Evolutionary conservation across 2,113 vertebrate genomes (phyloP).

Genomic region (Oxyura jamaicensis): DNA sequence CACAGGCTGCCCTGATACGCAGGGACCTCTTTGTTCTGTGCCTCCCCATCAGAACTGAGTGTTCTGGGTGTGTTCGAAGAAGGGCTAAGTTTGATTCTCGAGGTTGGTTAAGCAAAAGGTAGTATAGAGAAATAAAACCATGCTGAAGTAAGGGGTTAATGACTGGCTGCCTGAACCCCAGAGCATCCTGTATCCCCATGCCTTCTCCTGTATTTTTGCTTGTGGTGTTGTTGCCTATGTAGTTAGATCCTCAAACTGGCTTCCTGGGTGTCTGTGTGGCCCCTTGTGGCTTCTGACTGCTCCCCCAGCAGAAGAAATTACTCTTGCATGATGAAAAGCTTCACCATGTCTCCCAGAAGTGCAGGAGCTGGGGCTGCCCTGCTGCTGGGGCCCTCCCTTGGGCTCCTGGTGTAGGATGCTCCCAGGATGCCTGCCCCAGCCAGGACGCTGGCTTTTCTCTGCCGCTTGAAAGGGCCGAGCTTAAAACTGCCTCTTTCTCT

Average conservation of each 20-base stretch:
- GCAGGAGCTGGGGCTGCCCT: not conserved
- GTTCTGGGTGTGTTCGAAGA: not conserved
- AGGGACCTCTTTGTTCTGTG: not conserved
- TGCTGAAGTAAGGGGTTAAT: not conserved
- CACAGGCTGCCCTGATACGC: no score
- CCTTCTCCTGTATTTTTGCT: not conserved
- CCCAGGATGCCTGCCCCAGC: rapidly evolving
- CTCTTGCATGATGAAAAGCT: not conserved
- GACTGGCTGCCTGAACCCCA: not conserved
- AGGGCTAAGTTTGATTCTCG: not conserved
- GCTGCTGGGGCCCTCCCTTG: not conserved
- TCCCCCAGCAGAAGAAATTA: not conserved
- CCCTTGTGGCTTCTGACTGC: not conserved
- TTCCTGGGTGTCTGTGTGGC: not conserved
- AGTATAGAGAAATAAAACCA: not conserved
- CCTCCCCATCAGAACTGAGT: not conserved
- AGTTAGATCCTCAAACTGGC: not conserved
- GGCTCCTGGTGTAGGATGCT: not conserved
- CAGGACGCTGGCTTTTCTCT: not conserved
- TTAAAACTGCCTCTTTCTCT: not conserved
- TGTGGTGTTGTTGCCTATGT: not conserved
- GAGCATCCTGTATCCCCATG: not conserved
- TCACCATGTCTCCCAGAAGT: not conserved
- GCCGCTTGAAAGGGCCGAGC: not conserved
- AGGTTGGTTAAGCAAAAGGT: not conserved